Evolutionary conservation across 2,888 invertebrate genomes (phyloP).

Genomic region (Halictus ligatus): DNA sequence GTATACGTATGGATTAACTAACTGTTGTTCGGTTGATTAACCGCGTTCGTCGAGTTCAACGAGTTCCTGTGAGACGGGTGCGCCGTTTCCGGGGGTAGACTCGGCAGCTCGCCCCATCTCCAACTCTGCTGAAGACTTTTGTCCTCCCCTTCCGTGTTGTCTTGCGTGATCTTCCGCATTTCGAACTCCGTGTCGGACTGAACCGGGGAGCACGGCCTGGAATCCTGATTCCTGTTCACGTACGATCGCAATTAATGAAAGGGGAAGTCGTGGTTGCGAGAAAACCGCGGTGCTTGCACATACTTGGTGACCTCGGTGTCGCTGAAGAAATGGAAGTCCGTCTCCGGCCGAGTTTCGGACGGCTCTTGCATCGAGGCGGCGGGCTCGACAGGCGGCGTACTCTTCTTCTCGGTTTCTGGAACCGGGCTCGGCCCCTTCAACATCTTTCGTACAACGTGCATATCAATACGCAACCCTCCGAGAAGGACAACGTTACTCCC

Average conservation of each 20-base stretch:
- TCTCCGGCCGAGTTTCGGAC: constrained; percentile 85
- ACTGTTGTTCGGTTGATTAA: constrained; percentile 78
- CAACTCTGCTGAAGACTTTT: constrained; percentile 88
- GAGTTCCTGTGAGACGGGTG: constrained; percentile 75
- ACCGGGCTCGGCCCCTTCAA: constrained; percentile 76
- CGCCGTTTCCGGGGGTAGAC: constrained; percentile 81
- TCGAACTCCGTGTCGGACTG: constrained; percentile 98
- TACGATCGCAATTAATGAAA: background rate
- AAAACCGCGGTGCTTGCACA: constrained; percentile 43
- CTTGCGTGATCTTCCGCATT: constrained; percentile 86
- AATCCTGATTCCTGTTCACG: constrained; percentile 84
- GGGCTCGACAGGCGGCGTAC: constrained; percentile 43
- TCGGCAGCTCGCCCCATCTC: constrained; percentile 96
- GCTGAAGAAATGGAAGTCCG: constrained; percentile 95
- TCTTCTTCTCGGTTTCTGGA: constrained; percentile 71
- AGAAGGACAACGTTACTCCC: background rate
- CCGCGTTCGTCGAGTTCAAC: constrained; percentile 71
- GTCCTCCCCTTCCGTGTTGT: constrained; percentile 82
- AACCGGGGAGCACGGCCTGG: constrained; percentile 92
- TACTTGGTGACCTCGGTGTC: constrained; percentile 93
- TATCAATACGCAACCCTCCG: background rate
- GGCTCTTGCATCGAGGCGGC: constrained; percentile 79
- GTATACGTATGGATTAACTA: constrained; percentile 48
- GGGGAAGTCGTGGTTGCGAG: background rate
- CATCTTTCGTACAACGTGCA: constrained; percentile 33